Evolutionary conservation across 1,140 invertebrate genomes (phyloP).

Genomic region (Protaetia brevitarsis): DNA sequence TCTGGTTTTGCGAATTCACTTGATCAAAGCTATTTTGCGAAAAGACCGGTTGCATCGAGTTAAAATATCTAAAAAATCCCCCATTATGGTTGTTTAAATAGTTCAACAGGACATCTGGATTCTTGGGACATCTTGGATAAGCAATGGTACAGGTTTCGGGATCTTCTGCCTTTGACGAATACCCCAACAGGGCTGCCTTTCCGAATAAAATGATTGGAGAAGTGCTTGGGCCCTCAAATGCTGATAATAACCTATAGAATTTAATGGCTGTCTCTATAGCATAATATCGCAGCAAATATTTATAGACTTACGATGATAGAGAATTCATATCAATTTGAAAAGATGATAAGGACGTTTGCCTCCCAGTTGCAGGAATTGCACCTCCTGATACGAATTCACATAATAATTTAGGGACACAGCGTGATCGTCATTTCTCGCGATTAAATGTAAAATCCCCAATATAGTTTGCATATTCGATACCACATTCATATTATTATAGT

Average conservation of each 20-base stretch:
- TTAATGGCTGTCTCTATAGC: not conserved
- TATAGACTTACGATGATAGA: slow-evolving; percentile 62
- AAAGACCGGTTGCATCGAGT: too few relatives aligned
- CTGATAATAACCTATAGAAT: slow-evolving; percentile 50
- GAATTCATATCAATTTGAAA: slow-evolving; percentile 61
- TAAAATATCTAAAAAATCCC: slow-evolving; percentile 78
- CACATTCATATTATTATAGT: too few relatives aligned
- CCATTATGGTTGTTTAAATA: slow-evolving; percentile 85
- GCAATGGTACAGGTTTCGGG: slow-evolving; percentile 60
- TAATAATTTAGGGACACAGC: slow-evolving; percentile 72
- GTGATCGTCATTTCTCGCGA: slow-evolving; percentile 70
- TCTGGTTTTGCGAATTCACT: too few relatives aligned
- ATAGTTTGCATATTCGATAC: slow-evolving; percentile 21
- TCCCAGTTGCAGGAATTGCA: slow-evolving; percentile 50
- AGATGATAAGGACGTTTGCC: slow-evolving; percentile 50
- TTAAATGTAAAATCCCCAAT: slow-evolving; percentile 63
- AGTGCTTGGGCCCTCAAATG: slow-evolving; percentile 47
- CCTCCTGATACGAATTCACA: slow-evolving; percentile 70
- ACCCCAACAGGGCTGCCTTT: slow-evolving; percentile 67
- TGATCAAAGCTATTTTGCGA: too few relatives aligned
- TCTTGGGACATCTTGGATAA: slow-evolving; percentile 70
- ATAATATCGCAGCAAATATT: slow-evolving; percentile 32
- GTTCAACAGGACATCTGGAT: slow-evolving; percentile 66
- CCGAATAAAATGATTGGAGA: slow-evolving; percentile 69
- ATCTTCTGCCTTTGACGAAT: slow-evolving; percentile 58